Evolutionary conservation across 2,797 vertebrate genomes (phyloP).

Genomic region (Enoplosus armatus): DNA sequence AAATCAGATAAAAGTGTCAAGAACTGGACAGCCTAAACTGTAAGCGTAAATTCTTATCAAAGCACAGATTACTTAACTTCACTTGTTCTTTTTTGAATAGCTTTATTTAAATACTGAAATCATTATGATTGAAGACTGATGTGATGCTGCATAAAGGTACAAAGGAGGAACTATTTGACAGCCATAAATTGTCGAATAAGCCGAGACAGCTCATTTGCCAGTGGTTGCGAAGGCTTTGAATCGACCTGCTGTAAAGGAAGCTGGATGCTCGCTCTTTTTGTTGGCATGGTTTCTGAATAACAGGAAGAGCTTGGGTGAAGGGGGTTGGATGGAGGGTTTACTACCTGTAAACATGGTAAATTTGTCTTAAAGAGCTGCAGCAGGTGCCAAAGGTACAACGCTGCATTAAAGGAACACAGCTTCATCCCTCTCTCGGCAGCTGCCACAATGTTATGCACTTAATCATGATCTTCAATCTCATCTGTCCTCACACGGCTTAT

Average conservation of each 20-base stretch:
- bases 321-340: constrained; percentile 37
- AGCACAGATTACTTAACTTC: background rate
- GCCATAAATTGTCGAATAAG: constrained; percentile 19
- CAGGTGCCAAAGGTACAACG: constrained; percentile 46
- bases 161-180: constrained; percentile 27
- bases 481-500: constrained; percentile 7
- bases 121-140: background rate
- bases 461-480: constrained; percentile 23
- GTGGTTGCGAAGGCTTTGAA: constrained; percentile 33
- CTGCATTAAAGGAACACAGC: constrained; percentile 1
- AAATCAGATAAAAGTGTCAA: background rate
- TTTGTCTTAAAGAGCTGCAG: constrained; percentile 36
- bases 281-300: constrained; percentile 74
- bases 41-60: background rate
- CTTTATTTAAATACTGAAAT: background rate
- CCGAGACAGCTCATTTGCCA: constrained; percentile 12
- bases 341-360: constrained; percentile 52
- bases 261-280: constrained; percentile 53
- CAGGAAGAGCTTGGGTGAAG: constrained; percentile 67
- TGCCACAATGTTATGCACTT: background rate
- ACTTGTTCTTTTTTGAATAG: background rate
- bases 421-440: background rate
- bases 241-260: constrained; percentile 41
- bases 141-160: background rate
- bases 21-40: background rate